Evolutionary conservation across 1,140 invertebrate genomes (phyloP).

Genomic region (Pectinophora gossypiella): DNA sequence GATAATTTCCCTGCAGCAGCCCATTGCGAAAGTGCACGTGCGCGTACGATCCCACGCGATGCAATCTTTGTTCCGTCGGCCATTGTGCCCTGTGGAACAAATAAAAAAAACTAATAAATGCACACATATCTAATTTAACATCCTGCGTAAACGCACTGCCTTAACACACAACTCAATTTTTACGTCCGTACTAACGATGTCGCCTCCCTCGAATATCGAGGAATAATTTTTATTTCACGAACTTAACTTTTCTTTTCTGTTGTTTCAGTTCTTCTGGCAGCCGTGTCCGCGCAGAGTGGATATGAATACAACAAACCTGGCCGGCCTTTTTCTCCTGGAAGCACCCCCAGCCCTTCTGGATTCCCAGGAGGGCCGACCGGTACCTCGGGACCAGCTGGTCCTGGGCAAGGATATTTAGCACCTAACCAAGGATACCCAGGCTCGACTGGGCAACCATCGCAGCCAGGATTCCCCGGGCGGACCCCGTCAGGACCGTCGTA

Average conservation of each 20-base stretch:
- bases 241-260: no score
- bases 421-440: conserved; percentile 38
- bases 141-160: no score
- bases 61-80: conserved; percentile 26
- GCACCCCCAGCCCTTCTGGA: conserved; percentile 31
- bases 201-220: no score
- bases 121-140: no score
- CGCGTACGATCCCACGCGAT: conserved; percentile 35
- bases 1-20: conserved; percentile 1
- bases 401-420: conserved; percentile 38
- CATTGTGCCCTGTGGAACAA: conserved; percentile 20
- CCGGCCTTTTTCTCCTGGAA: conserved; percentile 59
- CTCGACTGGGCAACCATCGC: conserved; percentile 23
- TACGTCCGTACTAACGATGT: no score
- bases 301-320: conserved; percentile 76
- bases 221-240: no score
- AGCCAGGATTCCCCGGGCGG: conserved; percentile 22
- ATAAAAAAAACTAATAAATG: conserved; percentile 1
- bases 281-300: conserved; percentile 63
- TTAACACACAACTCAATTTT: no score
- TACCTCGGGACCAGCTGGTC: conserved; percentile 29
- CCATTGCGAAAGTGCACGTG: neutral
- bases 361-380: conserved; percentile 21
- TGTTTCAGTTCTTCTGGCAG: conserved; percentile 56
- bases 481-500: neutral